Percentiles rank a stretch among this genome's conserved stretches.
Evolutionary conservation across 2,797 vertebrate genomes (phyloP).

Genomic region (Gephyroberyx darwinii): DNA sequence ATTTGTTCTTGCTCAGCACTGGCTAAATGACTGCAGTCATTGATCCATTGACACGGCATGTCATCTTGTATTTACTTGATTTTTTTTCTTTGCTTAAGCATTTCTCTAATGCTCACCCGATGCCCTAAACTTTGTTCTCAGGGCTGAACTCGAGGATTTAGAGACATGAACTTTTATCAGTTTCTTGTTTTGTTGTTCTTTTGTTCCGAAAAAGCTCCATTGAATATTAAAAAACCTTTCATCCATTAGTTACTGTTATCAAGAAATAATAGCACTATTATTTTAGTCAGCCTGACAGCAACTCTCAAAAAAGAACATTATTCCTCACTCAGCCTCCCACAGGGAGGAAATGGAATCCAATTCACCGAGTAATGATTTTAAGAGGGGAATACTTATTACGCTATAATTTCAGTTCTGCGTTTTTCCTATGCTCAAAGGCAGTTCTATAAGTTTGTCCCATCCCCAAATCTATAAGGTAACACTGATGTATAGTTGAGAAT

Average conservation of each 20-base stretch:
- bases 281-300: slow-evolving; percentile 35
- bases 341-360: slow-evolving; percentile 18
- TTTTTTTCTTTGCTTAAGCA: slow-evolving; percentile 23
- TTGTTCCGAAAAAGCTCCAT: slow-evolving; percentile 2
- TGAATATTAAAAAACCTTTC: slow-evolving; percentile 10
- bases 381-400: slow-evolving; percentile 4
- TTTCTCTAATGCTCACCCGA: slow-evolving; percentile 23
- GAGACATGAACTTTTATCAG: slow-evolving; percentile 3
- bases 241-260: slow-evolving; percentile 41
- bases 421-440: background rate
- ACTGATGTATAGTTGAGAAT: background rate
- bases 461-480: slow-evolving; percentile 1
- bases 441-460: background rate
- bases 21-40: slow-evolving; percentile 78
- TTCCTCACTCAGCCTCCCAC: slow-evolving; percentile 24
- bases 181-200: slow-evolving; percentile 16
- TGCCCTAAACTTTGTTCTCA: slow-evolving; percentile 22
- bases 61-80: slow-evolving; percentile 69
- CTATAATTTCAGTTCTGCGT: background rate
- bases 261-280: slow-evolving; percentile 29
- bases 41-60: slow-evolving; percentile 76
- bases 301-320: slow-evolving; percentile 34
- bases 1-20: slow-evolving; percentile 79
- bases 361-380: background rate
- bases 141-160: slow-evolving; percentile 20